A percentile compares a stretch with the other conserved stretches of the same genome.
These are phyloP conservation scores for Lonchura striata DNA, from an alignment of 2,113 vertebrate genomes.

Conservation along the genomic window DNA sequence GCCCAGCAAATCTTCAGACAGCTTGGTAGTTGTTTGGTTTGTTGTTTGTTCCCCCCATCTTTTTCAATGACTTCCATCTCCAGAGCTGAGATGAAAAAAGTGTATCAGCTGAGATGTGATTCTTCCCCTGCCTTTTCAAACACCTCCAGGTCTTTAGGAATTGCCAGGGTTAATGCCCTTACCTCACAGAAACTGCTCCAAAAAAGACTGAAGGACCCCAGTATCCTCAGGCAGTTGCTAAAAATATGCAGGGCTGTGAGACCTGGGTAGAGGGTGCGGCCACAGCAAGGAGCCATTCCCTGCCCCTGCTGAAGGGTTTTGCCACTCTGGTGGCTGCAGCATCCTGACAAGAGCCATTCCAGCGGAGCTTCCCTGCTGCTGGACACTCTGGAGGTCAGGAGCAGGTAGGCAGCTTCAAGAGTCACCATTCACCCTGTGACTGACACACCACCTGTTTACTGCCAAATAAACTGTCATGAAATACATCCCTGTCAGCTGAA, in stretches of 20 bases:
- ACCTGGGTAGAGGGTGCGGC: neutral
- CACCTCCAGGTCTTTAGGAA: neutral
- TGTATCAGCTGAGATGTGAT: neutral
- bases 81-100: neutral
- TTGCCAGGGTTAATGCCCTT: neutral
- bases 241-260: neutral
- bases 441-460: neutral
- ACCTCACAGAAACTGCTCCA: neutral
- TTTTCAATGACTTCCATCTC: neutral
- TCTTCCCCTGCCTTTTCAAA: neutral
- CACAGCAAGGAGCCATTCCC: neutral
- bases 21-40: neutral
- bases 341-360: neutral
- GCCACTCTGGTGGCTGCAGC: neutral
- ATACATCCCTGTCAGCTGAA: neutral
- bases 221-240: neutral
- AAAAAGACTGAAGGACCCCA: neutral
- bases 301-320: neutral
- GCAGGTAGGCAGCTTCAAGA: rapidly evolving
- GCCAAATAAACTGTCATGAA: neutral
- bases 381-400: neutral
- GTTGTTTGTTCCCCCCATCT: neutral
- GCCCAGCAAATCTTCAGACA: neutral
- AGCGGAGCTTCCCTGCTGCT: neutral
- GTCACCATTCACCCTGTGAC: neutral